Percentiles rank a stretch among this genome's conserved stretches.
Evolutionary conservation across 2,888 invertebrate species (phyloP).

Genomic region (Amphipoea oculea): DNA sequence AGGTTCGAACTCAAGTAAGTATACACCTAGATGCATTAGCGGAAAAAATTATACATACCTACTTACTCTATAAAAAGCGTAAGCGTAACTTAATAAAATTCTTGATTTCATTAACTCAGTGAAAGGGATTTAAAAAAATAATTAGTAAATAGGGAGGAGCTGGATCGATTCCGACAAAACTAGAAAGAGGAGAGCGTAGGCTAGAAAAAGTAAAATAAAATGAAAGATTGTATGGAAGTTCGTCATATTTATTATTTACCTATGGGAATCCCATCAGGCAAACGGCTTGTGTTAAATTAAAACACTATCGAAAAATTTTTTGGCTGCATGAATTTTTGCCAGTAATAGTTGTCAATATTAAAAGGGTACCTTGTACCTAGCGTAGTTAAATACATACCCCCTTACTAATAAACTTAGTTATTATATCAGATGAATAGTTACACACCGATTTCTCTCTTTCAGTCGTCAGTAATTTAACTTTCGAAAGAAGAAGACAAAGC

Average conservation of each 20-base stretch:
- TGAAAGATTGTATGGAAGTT: not conserved
- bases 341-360: not conserved
- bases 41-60: not conserved
- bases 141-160: too few relatives aligned
- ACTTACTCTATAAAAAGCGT: too few relatives aligned
- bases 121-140: not conserved
- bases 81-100: not conserved
- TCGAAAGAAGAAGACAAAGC: too few relatives aligned
- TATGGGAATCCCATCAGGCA: too few relatives aligned
- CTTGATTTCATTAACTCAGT: not conserved
- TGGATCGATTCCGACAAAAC: too few relatives aligned
- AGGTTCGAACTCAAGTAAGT: not conserved
- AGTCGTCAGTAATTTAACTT: too few relatives aligned
- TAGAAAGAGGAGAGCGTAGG: too few relatives aligned
- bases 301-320: not conserved
- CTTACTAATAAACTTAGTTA: too few relatives aligned
- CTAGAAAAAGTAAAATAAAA: too few relatives aligned
- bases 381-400: not conserved
- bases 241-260: not conserved
- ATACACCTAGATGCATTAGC: not conserved
- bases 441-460: too few relatives aligned
- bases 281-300: not conserved
- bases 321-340: too few relatives aligned
- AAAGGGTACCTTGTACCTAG: not conserved
- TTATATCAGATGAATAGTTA: too few relatives aligned